Percentiles rank a stretch among this genome's conserved stretches.
These are phyloP conservation scores for Cheumatopsyche charites DNA, from an alignment of 1,140 invertebrate species.

Conservation along the genomic window DNA sequence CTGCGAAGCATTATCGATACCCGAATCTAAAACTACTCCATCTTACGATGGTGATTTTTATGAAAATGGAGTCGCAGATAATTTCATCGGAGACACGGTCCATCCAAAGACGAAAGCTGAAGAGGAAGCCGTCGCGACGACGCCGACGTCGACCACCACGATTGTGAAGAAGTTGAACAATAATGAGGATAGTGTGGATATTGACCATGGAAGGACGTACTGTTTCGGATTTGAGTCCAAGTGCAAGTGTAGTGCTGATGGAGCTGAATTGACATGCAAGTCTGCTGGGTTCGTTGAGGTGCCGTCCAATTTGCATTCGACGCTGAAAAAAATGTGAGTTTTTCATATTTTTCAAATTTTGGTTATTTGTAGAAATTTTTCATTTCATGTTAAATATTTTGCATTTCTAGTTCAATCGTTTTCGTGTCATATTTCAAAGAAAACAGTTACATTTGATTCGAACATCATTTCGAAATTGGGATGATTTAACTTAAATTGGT, in stretches of 20 bases:
- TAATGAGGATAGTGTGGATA: neutral
- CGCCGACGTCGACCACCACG: neutral
- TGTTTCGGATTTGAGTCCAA: constrained; percentile 53
- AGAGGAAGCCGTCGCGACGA: neutral
- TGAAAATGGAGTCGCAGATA: constrained; percentile 37
- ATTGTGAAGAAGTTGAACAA: neutral
- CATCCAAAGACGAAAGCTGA: constrained; percentile 15
- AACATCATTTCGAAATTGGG: too few species aligned
- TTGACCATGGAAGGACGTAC: constrained; percentile 36
- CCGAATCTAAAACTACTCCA: constrained; percentile 35
- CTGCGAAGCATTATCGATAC: too few species aligned
- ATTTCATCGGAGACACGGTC: constrained; percentile 16
- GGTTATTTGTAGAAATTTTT: too few species aligned
- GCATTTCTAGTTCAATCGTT: too few species aligned
- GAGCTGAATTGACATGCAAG: constrained; percentile 54
- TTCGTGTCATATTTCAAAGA: too few species aligned
- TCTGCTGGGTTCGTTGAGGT: constrained; percentile 54
- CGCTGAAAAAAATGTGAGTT: constrained; percentile 57
- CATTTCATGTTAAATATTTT: too few species aligned
- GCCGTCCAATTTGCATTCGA: constrained; percentile 52
- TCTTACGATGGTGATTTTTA: constrained; percentile 43
- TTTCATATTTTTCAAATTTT: constrained; percentile 28
- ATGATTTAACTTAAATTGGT: too few species aligned
- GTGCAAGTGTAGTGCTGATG: constrained; percentile 53
- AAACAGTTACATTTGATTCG: too few species aligned